Conservation (phyloP, 2,113 vertebrate species). For the Neodon shergylaensis region DNA sequence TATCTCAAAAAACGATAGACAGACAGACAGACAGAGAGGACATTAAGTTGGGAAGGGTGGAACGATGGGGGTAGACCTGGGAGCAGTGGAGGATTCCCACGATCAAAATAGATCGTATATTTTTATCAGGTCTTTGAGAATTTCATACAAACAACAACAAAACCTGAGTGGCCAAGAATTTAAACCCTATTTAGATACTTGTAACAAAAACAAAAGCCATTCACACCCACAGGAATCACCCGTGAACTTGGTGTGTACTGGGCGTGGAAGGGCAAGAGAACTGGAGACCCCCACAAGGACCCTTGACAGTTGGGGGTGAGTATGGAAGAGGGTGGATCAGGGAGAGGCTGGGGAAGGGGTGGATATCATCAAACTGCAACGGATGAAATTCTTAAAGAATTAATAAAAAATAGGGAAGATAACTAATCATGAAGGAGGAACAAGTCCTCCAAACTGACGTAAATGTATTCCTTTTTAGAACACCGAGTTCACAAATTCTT, state of each 20-base stretch:
- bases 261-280: rapidly evolving
- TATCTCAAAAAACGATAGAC: too few relatives aligned
- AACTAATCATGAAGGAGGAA: not conserved
- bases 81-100: not conserved
- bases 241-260: not conserved
- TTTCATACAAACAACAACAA: not conserved
- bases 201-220: not conserved
- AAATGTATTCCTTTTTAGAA: not conserved
- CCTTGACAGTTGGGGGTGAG: not conserved
- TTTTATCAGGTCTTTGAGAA: too few relatives aligned
- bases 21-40: too few relatives aligned
- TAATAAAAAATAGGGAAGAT: not conserved
- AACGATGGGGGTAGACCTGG: not conserved
- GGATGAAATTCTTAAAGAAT: not conserved
- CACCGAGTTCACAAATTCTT: not conserved
- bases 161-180: not conserved
- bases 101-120: not conserved
- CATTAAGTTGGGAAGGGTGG: not conserved
- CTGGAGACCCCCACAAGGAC: not conserved
- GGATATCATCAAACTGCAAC: not conserved
- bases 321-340: not conserved
- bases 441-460: not conserved
- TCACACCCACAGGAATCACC: not conserved
- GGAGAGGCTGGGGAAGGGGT: not conserved
- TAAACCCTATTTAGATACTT: not conserved